Evolutionary conservation across 2,797 vertebrate genomes (phyloP), one percentile per base, ranked within the genome.

Genomic region (Callimico goeldii): DNA sequence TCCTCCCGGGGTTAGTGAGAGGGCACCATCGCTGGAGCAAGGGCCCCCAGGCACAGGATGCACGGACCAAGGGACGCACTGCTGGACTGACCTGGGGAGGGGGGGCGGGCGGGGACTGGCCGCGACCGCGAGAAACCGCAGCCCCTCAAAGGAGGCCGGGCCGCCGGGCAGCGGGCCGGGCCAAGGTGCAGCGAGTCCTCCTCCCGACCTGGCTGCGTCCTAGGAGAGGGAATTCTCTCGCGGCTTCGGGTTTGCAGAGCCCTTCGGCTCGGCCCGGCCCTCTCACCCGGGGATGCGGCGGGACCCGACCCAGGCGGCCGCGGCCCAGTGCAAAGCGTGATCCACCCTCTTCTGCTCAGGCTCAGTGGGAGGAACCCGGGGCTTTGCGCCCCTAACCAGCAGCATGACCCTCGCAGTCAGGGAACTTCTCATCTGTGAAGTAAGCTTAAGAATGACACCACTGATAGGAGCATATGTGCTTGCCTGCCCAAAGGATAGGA

Each of bases 281-380:
- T 43, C n/a, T 50, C 4, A 0, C n/a, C 2, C 3, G 0, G 9
- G 5, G 50, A 24, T 0, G 15, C 1, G n/a, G 33, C 2, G 1
- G 41, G 75, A 12, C 11, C 2, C 1, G 22, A 7, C 1, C 3
- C 5, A 5, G 13, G 19, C 5, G 1, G 14, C 43, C 2, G 19
- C 6, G 0, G 33, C 15, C 1, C 30, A 13, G 10, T 36, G 5
- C 9, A 67, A 61, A 52, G 8, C 26, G 13, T 5, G 82, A 90
- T 8, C 20, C 36, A 6, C 64, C 30, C 6, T 55, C 58, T 50
- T 72, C 52, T 5, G 14, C 30, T 50, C 0, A 0, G 6, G 8
- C 24, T 50, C 0, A 0, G 5, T 50, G 24, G 41, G 22, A n/a
- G 17, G 39, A 36, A 39, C 30, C 3, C 0, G 36, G 50, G 26